Base-by-base conservation (phyloP, 1,140 invertebrate species). In the Varroa destructor region DNA sequence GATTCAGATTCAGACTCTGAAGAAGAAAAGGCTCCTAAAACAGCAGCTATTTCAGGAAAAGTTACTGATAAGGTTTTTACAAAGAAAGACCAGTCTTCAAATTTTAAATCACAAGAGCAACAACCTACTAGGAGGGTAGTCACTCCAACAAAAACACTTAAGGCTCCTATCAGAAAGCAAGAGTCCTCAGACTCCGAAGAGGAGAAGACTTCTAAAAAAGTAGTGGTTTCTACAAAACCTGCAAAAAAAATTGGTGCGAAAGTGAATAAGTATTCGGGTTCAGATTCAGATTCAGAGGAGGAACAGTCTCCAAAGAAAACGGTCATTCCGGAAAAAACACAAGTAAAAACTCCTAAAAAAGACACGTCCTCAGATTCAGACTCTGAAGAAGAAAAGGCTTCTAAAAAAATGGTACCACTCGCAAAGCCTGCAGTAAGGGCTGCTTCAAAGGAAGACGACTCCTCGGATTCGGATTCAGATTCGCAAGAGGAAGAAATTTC, bases 301-400 rank as follows among this genome's bases (percentile, higher is more conserved):
- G 76, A 76, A 43, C 51, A 43, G 6, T 43, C 75, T 54, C 57
- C 73, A 10, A 74, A 72, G 25, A 76, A 73, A 64, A 72, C 72
- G 43, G 72, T 58, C 46, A 12, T 46, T 43, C 10, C 61, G 61
- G 46, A n/a, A 37, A 12, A 14, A 3, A 4, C 64, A 51, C 71
- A 71, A 71, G 74, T 71, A 37, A 76, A 73, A 61, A 74, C 70
- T 43, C 64, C 72, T 54, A 75, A 75, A 74, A 76, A 74, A 67
- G 12, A 40, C 71, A 75, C 54, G 73, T 74, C 71, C 67, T 67
- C 42, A 51, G 46, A 37, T 55, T 55, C 51, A 40, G 61, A 72
- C 43, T 70, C 71, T 1, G 72, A 57, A 43, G 74, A 75, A 61
- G 67, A 75, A 36, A 70, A 70, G 37, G 61, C 36, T 67, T 10